Conservation (phyloP, 2,113 vertebrate genomes). For the Myodes glareolus region DNA sequence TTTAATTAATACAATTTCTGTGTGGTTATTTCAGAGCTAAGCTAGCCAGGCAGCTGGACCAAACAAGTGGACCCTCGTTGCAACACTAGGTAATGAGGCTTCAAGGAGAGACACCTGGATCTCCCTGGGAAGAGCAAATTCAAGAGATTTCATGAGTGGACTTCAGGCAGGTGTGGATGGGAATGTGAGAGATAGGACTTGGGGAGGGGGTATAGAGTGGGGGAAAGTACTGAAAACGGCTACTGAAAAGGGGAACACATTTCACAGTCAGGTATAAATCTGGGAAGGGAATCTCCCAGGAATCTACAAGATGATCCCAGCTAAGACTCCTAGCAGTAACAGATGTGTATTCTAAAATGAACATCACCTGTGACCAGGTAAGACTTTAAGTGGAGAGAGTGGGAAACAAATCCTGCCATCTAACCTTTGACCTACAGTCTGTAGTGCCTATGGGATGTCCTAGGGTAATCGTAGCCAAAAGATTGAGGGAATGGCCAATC, state of each 20-base stretch:
- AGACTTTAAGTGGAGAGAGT: neutral
- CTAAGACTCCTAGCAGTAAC: neutral
- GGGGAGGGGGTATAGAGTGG: no score
- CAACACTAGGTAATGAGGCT: neutral
- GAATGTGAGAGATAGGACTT: fast-evolving
- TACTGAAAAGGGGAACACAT: neutral
- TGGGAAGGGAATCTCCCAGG: neutral
- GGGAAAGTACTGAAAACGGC: neutral
- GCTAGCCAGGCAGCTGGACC: no score
- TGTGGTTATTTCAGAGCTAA: no score
- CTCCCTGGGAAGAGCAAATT: neutral
- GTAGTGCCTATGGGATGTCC: neutral
- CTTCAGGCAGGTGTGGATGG: neutral
- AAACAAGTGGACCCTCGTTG: no score
- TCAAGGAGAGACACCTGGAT: neutral
- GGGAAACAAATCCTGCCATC: neutral
- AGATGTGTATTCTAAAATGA: neutral
- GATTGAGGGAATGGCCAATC: neutral
- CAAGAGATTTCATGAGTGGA: neutral
- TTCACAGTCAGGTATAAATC: neutral
- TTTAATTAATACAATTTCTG: no score
- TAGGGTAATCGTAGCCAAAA: neutral
- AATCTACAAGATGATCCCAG: neutral
- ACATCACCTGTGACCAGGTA: neutral
- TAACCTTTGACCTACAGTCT: neutral